phyloP scores from a whole-genome alignment of 2,888 invertebrate species.

The Sarcophaga subvicina region DNA sequence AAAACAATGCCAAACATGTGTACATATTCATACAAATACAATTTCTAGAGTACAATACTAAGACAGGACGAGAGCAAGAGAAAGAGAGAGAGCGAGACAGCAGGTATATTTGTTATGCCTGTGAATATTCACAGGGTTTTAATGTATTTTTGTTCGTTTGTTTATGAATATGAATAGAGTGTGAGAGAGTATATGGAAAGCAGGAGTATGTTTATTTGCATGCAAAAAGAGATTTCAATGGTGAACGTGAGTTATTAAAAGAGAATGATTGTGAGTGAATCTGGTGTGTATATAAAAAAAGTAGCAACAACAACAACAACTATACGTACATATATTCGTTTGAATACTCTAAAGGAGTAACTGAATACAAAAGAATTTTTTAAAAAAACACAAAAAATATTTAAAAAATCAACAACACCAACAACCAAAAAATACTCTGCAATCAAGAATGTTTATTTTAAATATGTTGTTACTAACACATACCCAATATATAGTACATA shows the following conservation, averaged over 20 bases:
- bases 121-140: not conserved
- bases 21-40: not conserved
- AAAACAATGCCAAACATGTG: constrained; percentile 50
- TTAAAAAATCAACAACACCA: not conserved
- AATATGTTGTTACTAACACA: constrained; percentile 35
- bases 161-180: constrained; percentile 33
- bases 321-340: not conserved
- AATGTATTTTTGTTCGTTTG: not conserved
- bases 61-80: not conserved
- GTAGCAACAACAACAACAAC: too few relatives aligned
- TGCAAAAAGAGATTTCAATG: constrained; percentile 46
- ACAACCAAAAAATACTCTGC: not conserved
- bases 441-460: constrained; percentile 33
- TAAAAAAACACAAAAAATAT: constrained; percentile 18
- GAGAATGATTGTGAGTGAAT: constrained; percentile 19
- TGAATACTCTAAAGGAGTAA: constrained; percentile 30
- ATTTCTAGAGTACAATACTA: not conserved
- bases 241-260: constrained; percentile 34
- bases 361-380: constrained; percentile 32
- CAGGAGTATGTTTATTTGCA: constrained; percentile 46
- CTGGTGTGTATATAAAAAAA: not conserved
- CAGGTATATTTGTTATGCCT: not conserved
- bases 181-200: too few relatives aligned
- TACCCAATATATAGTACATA: not conserved
- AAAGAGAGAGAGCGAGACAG: not conserved